Evolutionary conservation across 92 coral and sea anemone species (phyloP), one percentile per base, ranked within the genome.

Genomic region (Palythoa caribaeorum): DNA sequence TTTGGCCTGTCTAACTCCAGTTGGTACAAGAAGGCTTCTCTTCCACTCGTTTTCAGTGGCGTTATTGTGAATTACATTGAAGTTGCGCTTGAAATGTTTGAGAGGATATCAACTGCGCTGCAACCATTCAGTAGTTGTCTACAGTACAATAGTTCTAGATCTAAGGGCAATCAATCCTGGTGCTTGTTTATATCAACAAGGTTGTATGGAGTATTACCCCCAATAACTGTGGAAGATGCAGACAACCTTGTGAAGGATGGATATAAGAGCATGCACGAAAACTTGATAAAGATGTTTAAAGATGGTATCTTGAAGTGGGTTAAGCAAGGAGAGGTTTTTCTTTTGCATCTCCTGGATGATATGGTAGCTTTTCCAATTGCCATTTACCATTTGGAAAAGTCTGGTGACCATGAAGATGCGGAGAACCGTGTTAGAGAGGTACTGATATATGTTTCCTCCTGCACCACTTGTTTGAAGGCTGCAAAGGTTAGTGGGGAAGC

Each of bases 351-450:
- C 52, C 21, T 80, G 57, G 86, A 80, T 80, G 86, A 80, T 68
- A 80, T 80, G 86, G 86, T 80, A 35, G 86, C 73, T 9, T 80
- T 80, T 80, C 72, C 57, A 62, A 80, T 80, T 39, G 86, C 73
- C 35, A 57, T 80, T 36, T 57, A 53, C 7, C 86, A 80, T 65
- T 80, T 21, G 86, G 73, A 65, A 39, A 80, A 1, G 84, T 3
- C 84, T 28, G 84, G 84, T 78, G 84, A 78, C 66, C 66, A 78
- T 62, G 19, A 47, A 37, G 71, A 78, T 78, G 84, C 51, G 38
- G 44, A 47, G 84, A 78, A 54, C 66, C 84, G 84, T 78, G 84
- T 78, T 47, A 1, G 47, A 78, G 0, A 1, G 66, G 84, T 78
- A 51, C 66, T 78, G 84, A 53, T 11, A 78, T 78, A 78, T 54